A percentile compares a stretch with the other conserved stretches of the same genome.
Conservation (phyloP, 92 coral and sea anemone species). For the Porites lobata region DNA sequence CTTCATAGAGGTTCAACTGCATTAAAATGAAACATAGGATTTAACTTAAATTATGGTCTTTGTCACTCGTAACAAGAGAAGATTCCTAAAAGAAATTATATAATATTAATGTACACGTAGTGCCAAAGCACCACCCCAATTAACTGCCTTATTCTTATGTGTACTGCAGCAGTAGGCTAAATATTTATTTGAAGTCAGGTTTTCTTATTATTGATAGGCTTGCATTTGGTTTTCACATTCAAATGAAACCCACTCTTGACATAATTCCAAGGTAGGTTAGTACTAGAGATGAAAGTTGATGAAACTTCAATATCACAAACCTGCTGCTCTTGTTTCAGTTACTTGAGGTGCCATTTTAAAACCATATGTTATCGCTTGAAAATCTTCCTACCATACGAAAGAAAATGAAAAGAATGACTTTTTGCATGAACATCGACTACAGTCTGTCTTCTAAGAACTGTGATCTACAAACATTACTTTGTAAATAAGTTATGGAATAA, state of each 20-base stretch:
- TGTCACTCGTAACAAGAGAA: too few relatives aligned
- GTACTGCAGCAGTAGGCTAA: too few relatives aligned
- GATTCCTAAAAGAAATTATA: too few relatives aligned
- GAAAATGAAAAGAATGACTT: neutral
- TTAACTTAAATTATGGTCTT: too few relatives aligned
- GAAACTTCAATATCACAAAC: slow-evolving; percentile 36
- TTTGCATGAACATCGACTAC: neutral
- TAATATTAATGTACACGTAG: too few relatives aligned
- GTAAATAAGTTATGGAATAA: too few relatives aligned
- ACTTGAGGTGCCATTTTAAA: slow-evolving; percentile 93
- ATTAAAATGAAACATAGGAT: too few relatives aligned
- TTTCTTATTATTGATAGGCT: too few relatives aligned
- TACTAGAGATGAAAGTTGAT: neutral
- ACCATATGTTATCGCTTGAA: slow-evolving; percentile 98
- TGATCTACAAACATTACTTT: neutral
- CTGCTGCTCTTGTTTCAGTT: slow-evolving; percentile 92
- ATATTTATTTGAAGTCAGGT: too few relatives aligned
- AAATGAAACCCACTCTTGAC: neutral
- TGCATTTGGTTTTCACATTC: neutral
- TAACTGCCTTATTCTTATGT: too few relatives aligned
- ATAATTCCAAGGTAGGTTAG: neutral
- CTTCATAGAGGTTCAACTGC: too few relatives aligned
- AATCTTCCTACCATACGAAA: slow-evolving; percentile 85
- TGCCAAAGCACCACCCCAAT: too few relatives aligned
- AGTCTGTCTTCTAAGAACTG: neutral